phyloP scores from a whole-genome alignment of 2,113 vertebrate species.

The Chloropsis hardwickii region DNA sequence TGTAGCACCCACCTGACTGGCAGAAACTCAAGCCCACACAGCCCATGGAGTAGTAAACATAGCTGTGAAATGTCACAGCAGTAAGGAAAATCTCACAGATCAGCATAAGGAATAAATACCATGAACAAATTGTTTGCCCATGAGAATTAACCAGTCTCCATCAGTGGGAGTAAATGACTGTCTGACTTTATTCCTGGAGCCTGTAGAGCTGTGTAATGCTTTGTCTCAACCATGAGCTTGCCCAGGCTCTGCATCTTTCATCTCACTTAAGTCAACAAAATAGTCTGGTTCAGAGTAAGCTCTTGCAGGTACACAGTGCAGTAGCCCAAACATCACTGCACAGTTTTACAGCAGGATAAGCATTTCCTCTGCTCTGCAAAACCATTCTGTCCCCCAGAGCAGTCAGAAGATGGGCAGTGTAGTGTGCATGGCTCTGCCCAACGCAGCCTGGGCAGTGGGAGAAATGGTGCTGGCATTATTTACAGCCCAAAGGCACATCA shows the following conservation, averaged over 20 bases:
- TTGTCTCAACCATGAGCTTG: neutral
- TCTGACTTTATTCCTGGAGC: neutral
- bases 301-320: neutral
- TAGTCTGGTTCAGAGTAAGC: neutral
- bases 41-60: neutral
- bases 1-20: neutral
- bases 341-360: neutral
- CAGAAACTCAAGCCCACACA: neutral
- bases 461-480: neutral
- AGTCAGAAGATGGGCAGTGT: neutral
- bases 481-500: neutral
- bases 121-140: neutral
- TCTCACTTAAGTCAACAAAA: neutral
- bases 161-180: neutral
- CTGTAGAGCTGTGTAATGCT: neutral
- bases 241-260: neutral
- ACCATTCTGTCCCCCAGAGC: neutral
- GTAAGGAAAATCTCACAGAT: neutral
- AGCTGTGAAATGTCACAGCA: neutral
- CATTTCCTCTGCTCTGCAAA: neutral
- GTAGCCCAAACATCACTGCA: neutral
- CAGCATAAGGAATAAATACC: neutral
- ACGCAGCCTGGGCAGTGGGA: rapidly evolving
- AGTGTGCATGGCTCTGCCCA: neutral
- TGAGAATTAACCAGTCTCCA: neutral